Conservation (phyloP, 2,888 invertebrate genomes). For the Nymphalis polychloros region DNA sequence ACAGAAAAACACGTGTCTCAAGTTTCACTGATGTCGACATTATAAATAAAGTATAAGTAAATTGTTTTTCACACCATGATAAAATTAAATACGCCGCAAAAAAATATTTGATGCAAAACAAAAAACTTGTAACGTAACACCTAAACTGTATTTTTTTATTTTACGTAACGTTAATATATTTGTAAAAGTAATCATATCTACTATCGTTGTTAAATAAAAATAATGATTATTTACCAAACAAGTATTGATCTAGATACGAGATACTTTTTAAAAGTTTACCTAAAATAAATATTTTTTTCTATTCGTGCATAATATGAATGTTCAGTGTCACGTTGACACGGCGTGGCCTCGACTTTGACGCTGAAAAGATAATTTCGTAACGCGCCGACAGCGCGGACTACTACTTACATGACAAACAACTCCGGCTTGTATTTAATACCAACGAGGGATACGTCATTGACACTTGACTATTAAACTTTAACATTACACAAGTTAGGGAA, state of each 20-base stretch:
- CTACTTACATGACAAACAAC: constrained; percentile 19
- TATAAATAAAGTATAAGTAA: neutral
- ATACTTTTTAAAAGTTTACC: too few species aligned
- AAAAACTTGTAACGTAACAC: too few species aligned
- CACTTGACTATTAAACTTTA: constrained; percentile 6
- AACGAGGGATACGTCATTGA: neutral
- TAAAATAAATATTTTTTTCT: neutral
- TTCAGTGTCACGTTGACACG: constrained; percentile 29
- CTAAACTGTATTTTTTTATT: too few species aligned
- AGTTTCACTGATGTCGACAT: neutral
- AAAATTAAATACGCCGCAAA: too few species aligned
- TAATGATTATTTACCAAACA: too few species aligned
- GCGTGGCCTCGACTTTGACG: constrained; percentile 38
- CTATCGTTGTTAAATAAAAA: too few species aligned
- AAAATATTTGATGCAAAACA: too few species aligned
- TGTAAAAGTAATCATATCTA: too few species aligned
- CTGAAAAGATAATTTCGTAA: constrained; percentile 30
- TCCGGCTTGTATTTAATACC: constrained; percentile 21
- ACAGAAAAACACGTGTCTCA: neutral
- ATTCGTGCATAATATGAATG: neutral
- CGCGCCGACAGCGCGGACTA: constrained; percentile 26
- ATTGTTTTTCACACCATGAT: neutral
- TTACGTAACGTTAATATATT: too few species aligned
- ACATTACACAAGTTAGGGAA: neutral
- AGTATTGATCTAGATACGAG: too few species aligned